phyloP scores from a whole-genome alignment of 2,113 vertebrate genomes.

The Menidia beryllina region DNA sequence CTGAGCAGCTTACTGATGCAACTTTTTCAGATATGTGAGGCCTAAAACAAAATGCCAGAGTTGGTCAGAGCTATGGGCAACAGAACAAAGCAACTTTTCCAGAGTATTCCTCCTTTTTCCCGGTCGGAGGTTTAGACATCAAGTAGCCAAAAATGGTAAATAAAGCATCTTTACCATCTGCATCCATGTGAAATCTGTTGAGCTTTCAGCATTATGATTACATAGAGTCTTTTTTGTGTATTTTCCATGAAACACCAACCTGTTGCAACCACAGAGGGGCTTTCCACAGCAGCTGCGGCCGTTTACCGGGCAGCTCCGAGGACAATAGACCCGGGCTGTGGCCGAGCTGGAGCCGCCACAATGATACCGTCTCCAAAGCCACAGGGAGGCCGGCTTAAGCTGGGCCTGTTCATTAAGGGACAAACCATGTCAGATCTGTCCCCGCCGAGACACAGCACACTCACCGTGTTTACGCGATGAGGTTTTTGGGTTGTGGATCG shows the following conservation, averaged over 20 bases:
- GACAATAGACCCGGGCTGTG: slow-evolving; percentile 52
- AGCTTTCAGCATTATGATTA: not conserved
- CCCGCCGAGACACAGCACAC: not conserved
- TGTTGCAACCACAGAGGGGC: slow-evolving; percentile 40
- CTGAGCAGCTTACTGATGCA: too few relatives aligned
- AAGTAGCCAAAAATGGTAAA: slow-evolving; percentile 1
- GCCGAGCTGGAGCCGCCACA: slow-evolving; percentile 41
- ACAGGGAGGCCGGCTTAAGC: slow-evolving; percentile 36
- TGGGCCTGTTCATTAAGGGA: slow-evolving; percentile 28
- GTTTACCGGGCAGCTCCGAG: slow-evolving; percentile 38
- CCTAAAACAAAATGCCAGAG: too few relatives aligned
- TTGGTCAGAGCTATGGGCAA: too few relatives aligned
- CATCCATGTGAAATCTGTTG: slow-evolving; percentile 12
- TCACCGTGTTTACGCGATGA: slow-evolving; percentile 17
- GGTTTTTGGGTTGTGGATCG: not conserved
- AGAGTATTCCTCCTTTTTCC: too few relatives aligned
- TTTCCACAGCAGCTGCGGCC: slow-evolving; percentile 35
- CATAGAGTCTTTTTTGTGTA: too few relatives aligned
- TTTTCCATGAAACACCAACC: slow-evolving; percentile 23
- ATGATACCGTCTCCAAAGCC: slow-evolving; percentile 48
- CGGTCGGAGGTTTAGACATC: not conserved
- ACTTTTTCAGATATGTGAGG: too few relatives aligned
- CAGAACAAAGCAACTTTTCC: too few relatives aligned
- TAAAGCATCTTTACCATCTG: slow-evolving; percentile 2
- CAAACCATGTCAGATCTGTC: slow-evolving; percentile 13